Conservation (phyloP, 2,113 vertebrate genomes). For the Tympanuchus pallidicinctus region DNA sequence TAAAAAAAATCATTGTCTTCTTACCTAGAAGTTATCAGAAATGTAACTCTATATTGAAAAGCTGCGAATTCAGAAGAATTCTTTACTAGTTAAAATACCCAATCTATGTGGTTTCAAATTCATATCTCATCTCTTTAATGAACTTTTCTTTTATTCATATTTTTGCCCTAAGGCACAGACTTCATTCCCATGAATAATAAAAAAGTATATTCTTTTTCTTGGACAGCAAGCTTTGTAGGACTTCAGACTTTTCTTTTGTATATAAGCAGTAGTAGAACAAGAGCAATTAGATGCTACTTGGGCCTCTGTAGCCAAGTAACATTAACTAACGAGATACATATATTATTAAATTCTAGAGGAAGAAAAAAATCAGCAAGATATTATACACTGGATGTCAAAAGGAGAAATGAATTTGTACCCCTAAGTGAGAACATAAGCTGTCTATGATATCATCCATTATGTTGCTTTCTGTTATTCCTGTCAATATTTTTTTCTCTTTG, state of each 20-base stretch:
- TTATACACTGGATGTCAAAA: background rate
- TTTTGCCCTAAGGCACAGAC: background rate
- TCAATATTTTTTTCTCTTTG: no score
- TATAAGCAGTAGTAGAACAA: background rate
- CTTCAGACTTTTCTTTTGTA: background rate
- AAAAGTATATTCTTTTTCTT: background rate
- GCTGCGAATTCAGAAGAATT: background rate
- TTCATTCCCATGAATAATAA: background rate
- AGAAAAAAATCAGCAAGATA: background rate
- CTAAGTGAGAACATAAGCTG: background rate
- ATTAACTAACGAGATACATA: background rate
- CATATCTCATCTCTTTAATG: background rate
- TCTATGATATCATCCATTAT: background rate
- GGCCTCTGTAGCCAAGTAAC: background rate
- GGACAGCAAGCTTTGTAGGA: background rate
- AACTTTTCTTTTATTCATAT: background rate
- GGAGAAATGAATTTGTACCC: background rate
- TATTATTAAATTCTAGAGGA: background rate
- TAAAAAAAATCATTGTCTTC: background rate
- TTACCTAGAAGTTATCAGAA: background rate
- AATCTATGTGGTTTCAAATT: background rate
- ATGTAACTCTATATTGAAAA: background rate
- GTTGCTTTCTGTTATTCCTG: background rate
- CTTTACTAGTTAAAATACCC: background rate
- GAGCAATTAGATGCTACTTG: background rate